Evolutionary conservation across 2,797 vertebrate genomes (phyloP), one percentile per base, ranked within the genome.

Genomic region (Characodon lateralis): DNA sequence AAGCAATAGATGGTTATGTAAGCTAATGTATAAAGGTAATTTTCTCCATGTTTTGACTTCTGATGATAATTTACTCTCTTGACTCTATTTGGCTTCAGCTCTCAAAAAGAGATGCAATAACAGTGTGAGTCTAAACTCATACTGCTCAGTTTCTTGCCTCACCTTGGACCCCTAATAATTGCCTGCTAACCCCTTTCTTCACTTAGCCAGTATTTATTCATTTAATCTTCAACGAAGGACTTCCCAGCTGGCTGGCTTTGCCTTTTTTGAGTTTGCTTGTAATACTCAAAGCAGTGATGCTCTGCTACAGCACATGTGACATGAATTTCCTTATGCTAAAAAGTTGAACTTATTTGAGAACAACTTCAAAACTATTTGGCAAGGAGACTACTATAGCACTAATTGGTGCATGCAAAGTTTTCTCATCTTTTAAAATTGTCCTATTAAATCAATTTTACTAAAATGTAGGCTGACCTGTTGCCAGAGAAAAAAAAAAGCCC

Each of bases 391-490:
- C 35, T 24, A 20, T 24, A 66, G 9, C 63, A 66, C 35, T 66
- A 66, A 66, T 39, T 39, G 35, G 63, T 66, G 63, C 12, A 39
- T 39, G 48, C 51, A 77, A 88, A 91, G 87, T 88, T 88, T 88
- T 72, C 86, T 85, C 84, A 84, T 94, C 86, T 83, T 87, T 79
- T 83, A 83, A 80, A 81, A 76, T 88, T 91, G 79, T 86, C 74
- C 74, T 87, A 91, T 93, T 80, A 88, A 87, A 88, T 86, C 81
- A 73, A 92, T 93, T 93, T 90, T 82, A 91, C 93, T 86, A 83
- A 72, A 90, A 79, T 83, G 79, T 85, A 68, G 74, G 76, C 68
- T 88, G 78, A 80, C 78, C 61, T 61, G 39, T 73, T 56, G 74
- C 85, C 85, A 80, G 77, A 71, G 51, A 71, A 50, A 35, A 79